phyloP scores from a whole-genome alignment of 2,113 vertebrate species.

The human region GRCh38 chr5:163298001-163298500 shows the following conservation, averaged over 20 bases:
- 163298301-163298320: neutral
- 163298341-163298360: neutral
- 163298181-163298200: neutral
- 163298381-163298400: neutral
- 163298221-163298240: neutral
- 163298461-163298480: neutral
- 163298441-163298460: neutral
- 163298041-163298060: neutral
- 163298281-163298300: neutral
- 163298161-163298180: neutral
- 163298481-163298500: neutral
- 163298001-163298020: neutral
- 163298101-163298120: neutral
- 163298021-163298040: neutral
- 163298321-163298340: neutral
- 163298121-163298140: neutral
- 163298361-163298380: neutral
- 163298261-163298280: neutral
- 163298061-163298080: slow-evolving; percentile 1
- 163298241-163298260: neutral
- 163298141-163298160: neutral
- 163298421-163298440: neutral
- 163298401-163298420: neutral
- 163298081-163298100: slow-evolving; percentile 4
- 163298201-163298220: neutral